A percentile compares a stretch with the other conserved stretches of the same genome.
phyloP scores from a whole-genome alignment of 2,888 invertebrate genomes.

The Cataglyphis altisquamis region DNA sequence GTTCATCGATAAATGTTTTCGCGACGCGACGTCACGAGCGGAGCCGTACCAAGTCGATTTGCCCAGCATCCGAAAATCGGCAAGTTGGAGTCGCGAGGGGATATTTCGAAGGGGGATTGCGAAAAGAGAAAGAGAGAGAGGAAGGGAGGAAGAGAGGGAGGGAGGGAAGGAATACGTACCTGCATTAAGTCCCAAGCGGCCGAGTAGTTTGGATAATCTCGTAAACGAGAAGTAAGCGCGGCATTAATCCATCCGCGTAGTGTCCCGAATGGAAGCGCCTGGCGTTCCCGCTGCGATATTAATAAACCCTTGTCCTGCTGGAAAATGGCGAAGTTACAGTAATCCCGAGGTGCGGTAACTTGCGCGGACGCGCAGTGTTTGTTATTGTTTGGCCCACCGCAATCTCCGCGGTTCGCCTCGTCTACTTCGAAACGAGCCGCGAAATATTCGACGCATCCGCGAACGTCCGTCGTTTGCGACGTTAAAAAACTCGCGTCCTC shows the following conservation, averaged over 20 bases:
- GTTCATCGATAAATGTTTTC: slow-evolving; percentile 63
- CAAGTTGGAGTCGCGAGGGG: slow-evolving; percentile 31
- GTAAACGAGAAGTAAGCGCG: slow-evolving; percentile 80
- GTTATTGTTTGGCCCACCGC: slow-evolving; percentile 43
- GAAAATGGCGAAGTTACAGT: slow-evolving; percentile 71
- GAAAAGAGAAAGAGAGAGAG: neutral
- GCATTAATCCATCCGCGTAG: slow-evolving; percentile 77
- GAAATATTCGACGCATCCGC: slow-evolving; percentile 48
- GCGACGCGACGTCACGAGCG: slow-evolving; percentile 11
- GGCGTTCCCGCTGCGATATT: slow-evolving; percentile 72
- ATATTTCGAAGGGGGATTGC: neutral
- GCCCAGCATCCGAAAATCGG: slow-evolving; percentile 11
- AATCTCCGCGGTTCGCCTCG: slow-evolving; percentile 41
- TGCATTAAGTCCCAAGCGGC: slow-evolving; percentile 75
- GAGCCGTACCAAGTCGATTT: neutral
- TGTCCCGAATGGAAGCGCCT: slow-evolving; percentile 65
- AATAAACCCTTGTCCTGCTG: slow-evolving; percentile 76
- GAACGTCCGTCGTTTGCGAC: slow-evolving; percentile 24
- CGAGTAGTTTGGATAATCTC: slow-evolving; percentile 78
- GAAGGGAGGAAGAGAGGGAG: neutral
- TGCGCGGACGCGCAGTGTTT: slow-evolving; percentile 31
- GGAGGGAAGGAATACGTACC: slow-evolving; percentile 58
- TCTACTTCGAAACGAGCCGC: slow-evolving; percentile 45
- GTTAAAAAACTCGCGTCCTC: slow-evolving; percentile 42
- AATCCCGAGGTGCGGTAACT: slow-evolving; percentile 56